Evolutionary conservation across 2,113 vertebrate species (phyloP).

Genomic region (Lepisosteus osseus): DNA sequence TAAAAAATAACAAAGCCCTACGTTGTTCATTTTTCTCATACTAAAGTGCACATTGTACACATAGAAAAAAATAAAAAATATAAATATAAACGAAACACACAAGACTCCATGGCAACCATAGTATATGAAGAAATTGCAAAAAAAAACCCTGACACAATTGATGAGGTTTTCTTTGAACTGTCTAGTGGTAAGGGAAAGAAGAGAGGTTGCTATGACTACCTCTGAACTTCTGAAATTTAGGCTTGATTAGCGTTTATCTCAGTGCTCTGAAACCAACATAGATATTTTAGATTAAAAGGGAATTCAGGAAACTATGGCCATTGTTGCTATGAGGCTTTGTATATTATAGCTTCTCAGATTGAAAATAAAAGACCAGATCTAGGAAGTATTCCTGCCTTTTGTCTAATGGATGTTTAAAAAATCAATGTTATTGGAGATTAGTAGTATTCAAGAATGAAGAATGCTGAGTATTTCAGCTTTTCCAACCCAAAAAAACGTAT

Average conservation of each 20-base stretch:
- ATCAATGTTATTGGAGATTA: no score
- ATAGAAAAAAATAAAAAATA: not conserved
- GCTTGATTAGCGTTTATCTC: not conserved
- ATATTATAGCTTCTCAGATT: no score
- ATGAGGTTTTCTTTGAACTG: not conserved
- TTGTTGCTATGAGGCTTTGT: no score
- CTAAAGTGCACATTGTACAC: not conserved
- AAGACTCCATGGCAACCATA: not conserved
- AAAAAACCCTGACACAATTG: not conserved
- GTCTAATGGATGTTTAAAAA: no score
- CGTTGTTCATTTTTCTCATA: not conserved
- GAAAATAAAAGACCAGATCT: no score
- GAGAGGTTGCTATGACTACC: constrained; percentile 10
- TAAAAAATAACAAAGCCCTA: not conserved
- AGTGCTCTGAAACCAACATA: not conserved
- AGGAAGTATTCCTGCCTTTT: no score
- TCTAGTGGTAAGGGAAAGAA: not conserved
- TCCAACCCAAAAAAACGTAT: no score
- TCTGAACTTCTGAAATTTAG: not conserved
- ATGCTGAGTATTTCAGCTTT: no score
- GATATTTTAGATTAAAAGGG: not conserved
- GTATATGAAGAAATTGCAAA: not conserved
- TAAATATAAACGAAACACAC: not conserved
- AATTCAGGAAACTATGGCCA: no score
- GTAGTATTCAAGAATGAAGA: no score